These are phyloP conservation scores for Plectrocnemia conspersa DNA, from an alignment of 1,140 invertebrate genomes.

Conservation along the genomic window DNA sequence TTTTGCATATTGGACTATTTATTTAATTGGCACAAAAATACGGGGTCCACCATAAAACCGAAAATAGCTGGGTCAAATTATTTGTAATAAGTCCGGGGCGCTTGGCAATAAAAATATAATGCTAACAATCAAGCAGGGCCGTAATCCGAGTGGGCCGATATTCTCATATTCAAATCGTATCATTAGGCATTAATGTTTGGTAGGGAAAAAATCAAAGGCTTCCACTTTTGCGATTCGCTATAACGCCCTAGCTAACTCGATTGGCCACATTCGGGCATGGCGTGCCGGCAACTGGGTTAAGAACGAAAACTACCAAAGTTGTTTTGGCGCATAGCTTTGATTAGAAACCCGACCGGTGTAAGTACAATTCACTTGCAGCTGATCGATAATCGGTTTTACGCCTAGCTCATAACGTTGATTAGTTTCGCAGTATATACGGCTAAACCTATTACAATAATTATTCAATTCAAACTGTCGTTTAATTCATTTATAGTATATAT, in stretches of 20 bases:
- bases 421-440: too few species aligned
- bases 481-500: too few species aligned
- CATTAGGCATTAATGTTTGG: slow-evolving; percentile 1
- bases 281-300: slow-evolving; percentile 29
- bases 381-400: slow-evolving; percentile 4
- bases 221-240: not conserved
- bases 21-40: slow-evolving; percentile 4
- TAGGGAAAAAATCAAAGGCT: not conserved
- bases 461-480: too few species aligned
- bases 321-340: slow-evolving; percentile 15
- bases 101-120: slow-evolving; percentile 7
- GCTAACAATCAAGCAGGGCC: not conserved
- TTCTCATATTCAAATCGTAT: slow-evolving; percentile 2
- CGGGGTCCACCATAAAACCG: not conserved
- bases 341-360: slow-evolving; percentile 17
- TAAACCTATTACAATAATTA: too few species aligned
- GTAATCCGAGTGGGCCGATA: not conserved
- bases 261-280: slow-evolving; percentile 22
- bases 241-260: slow-evolving; percentile 13
- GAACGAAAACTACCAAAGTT: slow-evolving; percentile 30
- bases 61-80: not conserved
- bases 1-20: too few species aligned
- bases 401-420: not conserved
- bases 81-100: not conserved
- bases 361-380: slow-evolving; percentile 18